Evolutionary conservation across 1,140 invertebrate genomes (phyloP).

Genomic region (Papilio aristodemus): DNA sequence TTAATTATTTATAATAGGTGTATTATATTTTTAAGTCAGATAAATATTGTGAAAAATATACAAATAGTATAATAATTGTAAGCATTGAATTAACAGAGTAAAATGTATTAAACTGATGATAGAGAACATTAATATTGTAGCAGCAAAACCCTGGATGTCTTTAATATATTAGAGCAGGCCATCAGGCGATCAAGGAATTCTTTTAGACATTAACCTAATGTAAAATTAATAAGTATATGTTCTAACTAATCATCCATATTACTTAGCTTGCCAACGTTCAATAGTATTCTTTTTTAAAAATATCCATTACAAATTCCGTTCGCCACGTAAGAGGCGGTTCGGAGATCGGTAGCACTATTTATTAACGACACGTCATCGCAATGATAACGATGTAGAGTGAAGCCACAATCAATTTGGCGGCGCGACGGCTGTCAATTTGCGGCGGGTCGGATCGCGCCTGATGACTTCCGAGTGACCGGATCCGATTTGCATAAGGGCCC

Average conservation of each 20-base stretch:
- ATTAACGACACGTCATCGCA: slow-evolving; percentile 52
- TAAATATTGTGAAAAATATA: neutral
- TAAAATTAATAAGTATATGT: no score
- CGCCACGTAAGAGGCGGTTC: neutral
- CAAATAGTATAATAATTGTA: no score
- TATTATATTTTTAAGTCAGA: neutral
- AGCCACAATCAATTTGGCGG: slow-evolving; percentile 70
- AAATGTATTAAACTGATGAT: no score
- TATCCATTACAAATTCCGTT: neutral
- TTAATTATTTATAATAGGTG: neutral
- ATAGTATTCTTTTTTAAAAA: slow-evolving; percentile 3
- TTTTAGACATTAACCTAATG: no score
- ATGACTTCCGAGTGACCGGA: slow-evolving; percentile 77
- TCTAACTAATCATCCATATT: no score
- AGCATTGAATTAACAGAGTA: no score
- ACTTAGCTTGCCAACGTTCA: no score
- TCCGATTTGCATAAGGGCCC: slow-evolving; percentile 75
- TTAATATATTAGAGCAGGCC: no score
- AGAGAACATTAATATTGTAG: no score
- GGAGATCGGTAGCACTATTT: slow-evolving; percentile 44
- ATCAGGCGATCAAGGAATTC: no score
- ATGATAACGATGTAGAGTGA: slow-evolving; percentile 65
- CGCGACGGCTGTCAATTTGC: slow-evolving; percentile 69
- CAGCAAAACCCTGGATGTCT: no score
- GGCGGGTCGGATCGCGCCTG: slow-evolving; percentile 53